These are phyloP conservation scores for Heteromyza rotundicornis DNA, from an alignment of 2,888 invertebrate species.

Conservation along the genomic window DNA sequence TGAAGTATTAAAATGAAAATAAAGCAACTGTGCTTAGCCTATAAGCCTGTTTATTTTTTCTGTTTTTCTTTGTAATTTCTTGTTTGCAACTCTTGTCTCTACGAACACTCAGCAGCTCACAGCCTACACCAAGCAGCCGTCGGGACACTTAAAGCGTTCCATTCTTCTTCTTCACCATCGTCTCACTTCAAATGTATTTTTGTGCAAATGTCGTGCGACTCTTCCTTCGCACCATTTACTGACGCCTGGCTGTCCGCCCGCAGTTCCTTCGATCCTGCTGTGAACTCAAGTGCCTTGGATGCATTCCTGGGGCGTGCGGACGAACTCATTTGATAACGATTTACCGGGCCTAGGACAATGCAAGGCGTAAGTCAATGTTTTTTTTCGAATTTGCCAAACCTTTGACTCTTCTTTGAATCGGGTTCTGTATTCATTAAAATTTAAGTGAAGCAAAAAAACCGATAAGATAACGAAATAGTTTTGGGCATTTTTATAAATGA, in stretches of 20 bases:
- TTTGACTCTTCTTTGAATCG: conserved; percentile 1
- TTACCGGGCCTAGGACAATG: neutral
- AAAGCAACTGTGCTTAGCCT: too few relatives aligned
- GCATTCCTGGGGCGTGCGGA: conserved; percentile 8
- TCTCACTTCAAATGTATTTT: neutral
- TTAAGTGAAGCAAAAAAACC: neutral
- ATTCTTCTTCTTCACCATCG: neutral
- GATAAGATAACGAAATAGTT: conserved; percentile 10
- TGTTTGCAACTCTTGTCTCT: too few relatives aligned
- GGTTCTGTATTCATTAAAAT: neutral
- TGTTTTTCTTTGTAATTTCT: too few relatives aligned
- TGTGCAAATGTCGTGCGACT: conserved; percentile 19
- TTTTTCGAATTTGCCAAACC: conserved; percentile 13
- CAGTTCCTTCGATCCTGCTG: conserved; percentile 6
- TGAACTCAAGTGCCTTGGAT: conserved; percentile 14
- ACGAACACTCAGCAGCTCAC: too few relatives aligned
- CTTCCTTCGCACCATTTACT: conserved; percentile 2
- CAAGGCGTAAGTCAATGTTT: neutral
- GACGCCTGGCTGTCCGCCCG: neutral
- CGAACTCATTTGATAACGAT: conserved; percentile 4
- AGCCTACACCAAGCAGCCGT: neutral
- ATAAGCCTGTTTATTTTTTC: too few relatives aligned
- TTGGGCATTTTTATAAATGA: neutral
- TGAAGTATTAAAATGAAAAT: too few relatives aligned
- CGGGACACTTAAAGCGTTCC: neutral